A percentile compares a stretch with the other conserved stretches of the same genome.
These are phyloP conservation scores for Drosophila koepferae DNA, from an alignment of 2,888 invertebrate species.

Conservation along the genomic window DNA sequence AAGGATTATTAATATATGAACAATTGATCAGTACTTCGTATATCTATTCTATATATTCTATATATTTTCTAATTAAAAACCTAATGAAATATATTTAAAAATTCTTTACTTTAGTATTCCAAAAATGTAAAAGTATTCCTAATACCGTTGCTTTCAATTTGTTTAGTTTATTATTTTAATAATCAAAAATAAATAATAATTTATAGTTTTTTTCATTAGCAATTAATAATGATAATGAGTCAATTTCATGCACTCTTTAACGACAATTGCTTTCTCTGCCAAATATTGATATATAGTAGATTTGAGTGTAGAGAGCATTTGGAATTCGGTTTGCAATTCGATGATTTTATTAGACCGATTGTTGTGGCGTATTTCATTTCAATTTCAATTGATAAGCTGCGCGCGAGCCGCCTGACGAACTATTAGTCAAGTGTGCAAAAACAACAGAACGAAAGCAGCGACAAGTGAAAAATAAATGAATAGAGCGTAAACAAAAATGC, in stretches of 20 bases:
- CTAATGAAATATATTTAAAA: too few species aligned
- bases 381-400: slow-evolving; percentile 73
- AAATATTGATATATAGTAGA: background rate
- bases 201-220: too few species aligned
- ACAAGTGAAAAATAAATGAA: slow-evolving; percentile 27
- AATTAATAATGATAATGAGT: too few species aligned
- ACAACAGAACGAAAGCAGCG: slow-evolving; percentile 17
- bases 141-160: background rate
- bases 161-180: background rate
- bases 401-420: slow-evolving; percentile 59
- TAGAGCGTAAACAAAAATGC: slow-evolving; percentile 25
- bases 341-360: slow-evolving; percentile 18
- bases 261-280: background rate
- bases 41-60: too few species aligned
- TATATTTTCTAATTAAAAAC: too few species aligned
- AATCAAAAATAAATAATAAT: too few species aligned
- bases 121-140: too few species aligned
- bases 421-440: slow-evolving; percentile 75
- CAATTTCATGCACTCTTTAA: too few species aligned
- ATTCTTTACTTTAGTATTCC: too few species aligned
- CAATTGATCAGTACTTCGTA: too few species aligned
- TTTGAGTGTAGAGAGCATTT: slow-evolving; percentile 41
- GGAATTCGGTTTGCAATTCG: slow-evolving; percentile 7
- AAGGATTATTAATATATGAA: too few species aligned
- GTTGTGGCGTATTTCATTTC: slow-evolving; percentile 65